Base-by-base conservation (phyloP, 2,113 vertebrate species). In the Mirounga angustirostris region DNA sequence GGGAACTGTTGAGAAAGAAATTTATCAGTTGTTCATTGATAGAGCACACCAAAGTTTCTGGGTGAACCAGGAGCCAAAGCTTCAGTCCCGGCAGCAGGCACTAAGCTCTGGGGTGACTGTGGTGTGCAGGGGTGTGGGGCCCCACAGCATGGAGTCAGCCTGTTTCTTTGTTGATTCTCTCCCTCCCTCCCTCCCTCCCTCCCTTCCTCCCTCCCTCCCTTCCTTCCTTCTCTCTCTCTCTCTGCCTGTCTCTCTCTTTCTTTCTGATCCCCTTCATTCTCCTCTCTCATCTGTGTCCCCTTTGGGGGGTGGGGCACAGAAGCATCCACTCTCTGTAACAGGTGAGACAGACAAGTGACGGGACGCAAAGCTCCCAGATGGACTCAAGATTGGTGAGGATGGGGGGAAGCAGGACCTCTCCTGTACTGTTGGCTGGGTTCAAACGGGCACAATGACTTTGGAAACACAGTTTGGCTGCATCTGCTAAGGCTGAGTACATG, bases 101-200 rank as follows among this genome's bases (percentile, higher is more conserved):
- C 81, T 16, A 0, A 22, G 19, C 46, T 67, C 40, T 4, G 11
- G 28, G 7, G 11, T 22, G 3, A 16, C 18, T 65, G 63, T 65
- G 63, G 28, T 7, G 36, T 5, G 14, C 50, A 3, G 21, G 22
- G 9, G 12, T 0, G 0, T 9, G 40, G 16, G 56, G 36, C 15
- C 36, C 58, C 13, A 9, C 2, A 1, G 28, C 24, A 3, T 7
- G 2, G 65, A 36, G 8, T 5, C 12, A 7, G 0, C 28, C 30
- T 4, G 10, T 5, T 81, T 33, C 56, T 36, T 59, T 50, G 33
- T 33, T 22, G 28, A 2, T 40, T 56, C 30, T 54, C 87, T 78
- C 9, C 26, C 65, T 7, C 46, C 58, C 14, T 10, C 21, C 28
- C 21, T n/a, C 21, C 8, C 24, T 59, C 9, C 5, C 46, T 2